Percentiles rank a stretch among this genome's conserved stretches.
phyloP scores from a whole-genome alignment of 2,113 vertebrate species.

The Channa maculata region DNA sequence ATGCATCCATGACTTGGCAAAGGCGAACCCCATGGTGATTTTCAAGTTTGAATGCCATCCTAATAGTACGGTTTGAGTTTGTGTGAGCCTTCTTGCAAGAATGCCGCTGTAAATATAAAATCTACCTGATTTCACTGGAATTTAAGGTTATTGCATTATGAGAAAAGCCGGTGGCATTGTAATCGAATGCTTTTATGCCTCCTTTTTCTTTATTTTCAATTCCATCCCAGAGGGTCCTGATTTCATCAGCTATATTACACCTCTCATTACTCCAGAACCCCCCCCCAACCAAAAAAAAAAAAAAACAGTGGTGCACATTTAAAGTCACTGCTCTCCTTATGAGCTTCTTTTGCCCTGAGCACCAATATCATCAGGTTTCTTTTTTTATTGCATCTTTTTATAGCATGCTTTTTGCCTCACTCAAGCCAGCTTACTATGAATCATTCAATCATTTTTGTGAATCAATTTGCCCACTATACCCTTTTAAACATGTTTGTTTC shows the following conservation, averaged over 20 bases:
- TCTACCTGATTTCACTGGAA: conserved; percentile 62
- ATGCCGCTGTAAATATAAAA: conserved; percentile 49
- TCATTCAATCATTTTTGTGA: background rate
- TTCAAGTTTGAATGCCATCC: conserved; percentile 27
- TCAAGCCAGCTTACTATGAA: conserved; percentile 5
- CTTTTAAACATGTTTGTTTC: conserved; percentile 5
- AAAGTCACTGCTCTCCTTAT: conserved; percentile 71
- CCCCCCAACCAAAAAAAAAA: conserved; percentile 51
- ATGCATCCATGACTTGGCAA: conserved; percentile 1
- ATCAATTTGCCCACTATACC: conserved; percentile 19
- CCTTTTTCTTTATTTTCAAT: conserved; percentile 45
- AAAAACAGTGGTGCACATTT: conserved; percentile 68
- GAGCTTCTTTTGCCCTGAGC: conserved; percentile 71
- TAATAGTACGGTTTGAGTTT: conserved; percentile 22
- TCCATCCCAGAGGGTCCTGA: conserved; percentile 61
- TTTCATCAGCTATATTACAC: conserved; percentile 80
- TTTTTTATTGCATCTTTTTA: conserved; percentile 68
- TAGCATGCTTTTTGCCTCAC: background rate
- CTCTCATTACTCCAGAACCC: conserved; percentile 73
- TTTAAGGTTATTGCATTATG: conserved; percentile 73
- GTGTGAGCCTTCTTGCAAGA: conserved; percentile 16
- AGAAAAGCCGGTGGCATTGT: conserved; percentile 66
- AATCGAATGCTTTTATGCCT: conserved; percentile 72
- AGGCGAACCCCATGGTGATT: conserved; percentile 30
- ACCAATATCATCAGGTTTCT: conserved; percentile 59